Base-by-base conservation (phyloP, 1,140 invertebrate species). In the Drosophila repletoides region DNA sequence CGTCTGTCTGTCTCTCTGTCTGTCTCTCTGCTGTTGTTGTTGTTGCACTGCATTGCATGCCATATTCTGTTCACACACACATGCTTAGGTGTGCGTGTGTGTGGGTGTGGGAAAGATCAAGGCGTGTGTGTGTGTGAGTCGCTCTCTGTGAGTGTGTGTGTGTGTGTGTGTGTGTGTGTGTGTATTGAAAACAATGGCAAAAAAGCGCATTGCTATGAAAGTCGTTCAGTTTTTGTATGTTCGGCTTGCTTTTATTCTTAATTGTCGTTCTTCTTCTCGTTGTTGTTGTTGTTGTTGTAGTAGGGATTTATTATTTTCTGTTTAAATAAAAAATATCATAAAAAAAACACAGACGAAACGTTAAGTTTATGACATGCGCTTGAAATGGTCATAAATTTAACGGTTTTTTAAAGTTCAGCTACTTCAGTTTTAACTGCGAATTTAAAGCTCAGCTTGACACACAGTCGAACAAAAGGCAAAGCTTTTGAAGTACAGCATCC, bases 31-130 rank as follows among this genome's bases (percentile, higher is more conserved):
- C 41, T 74, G 56, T 61, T 51, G 45, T 26, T 70, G 14, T 46
- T 55, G 38, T 58, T 70, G 38, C 28, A 28, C 51, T 65, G 61
- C 74, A 59, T 68, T 79, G 74, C 79, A 83, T 84, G 79, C 79
- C 41, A 84, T 60, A 61, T 65, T 70, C 68, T 68, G 36, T 66
- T 60, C 51, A 17, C 19, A 12, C 5, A 2, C 15, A 3, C 29
- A 2, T 46, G 14, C 17, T 29, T 24, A 31, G 64, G 34, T 55
- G 19, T 45, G 29, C 60, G 34, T 64, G 49, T 45, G 65, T 64
- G 56, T 76, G 69, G 64, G 73, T 86, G 80, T 86, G 74, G 80
- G 75, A 84, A 86, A 76, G 75, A 84, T 86, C 80, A 84, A 86
- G 81, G 75, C 75, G 61, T 64, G 80, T 71, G 51, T 70, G 43